Percentiles rank a stretch among this genome's conserved stretches.
Conservation (phyloP, 53 echinoderm and acorn worm species). For the Henricia sp. region DNA sequence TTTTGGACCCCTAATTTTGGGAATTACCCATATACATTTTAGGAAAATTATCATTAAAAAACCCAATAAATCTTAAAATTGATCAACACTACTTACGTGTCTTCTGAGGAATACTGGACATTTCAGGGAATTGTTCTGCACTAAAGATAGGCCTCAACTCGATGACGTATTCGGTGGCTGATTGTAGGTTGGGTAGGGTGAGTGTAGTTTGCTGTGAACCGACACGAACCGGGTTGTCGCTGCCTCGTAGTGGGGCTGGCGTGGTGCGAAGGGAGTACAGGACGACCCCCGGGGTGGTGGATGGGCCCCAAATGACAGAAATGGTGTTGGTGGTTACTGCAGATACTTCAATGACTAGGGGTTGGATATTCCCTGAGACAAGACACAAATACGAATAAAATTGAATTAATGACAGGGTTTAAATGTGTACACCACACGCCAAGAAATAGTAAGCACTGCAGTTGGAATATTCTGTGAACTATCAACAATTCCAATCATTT, state of each 20-base stretch:
- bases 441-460: too few relatives aligned
- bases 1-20: too few relatives aligned
- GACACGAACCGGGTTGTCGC: not conserved
- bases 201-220: not conserved
- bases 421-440: too few relatives aligned
- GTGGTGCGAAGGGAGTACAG: conserved; percentile 36
- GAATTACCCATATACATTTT: too few relatives aligned
- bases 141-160: not conserved
- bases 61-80: too few relatives aligned
- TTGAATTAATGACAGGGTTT: too few relatives aligned
- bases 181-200: conserved; percentile 14
- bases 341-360: conserved; percentile 22
- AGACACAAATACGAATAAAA: too few relatives aligned
- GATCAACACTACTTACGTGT: conserved; percentile 69
- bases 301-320: conserved; percentile 55
- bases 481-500: too few relatives aligned
- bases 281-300: not conserved
- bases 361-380: conserved; percentile 48
- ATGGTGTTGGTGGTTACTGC: conserved; percentile 37
- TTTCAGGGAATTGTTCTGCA: not conserved
- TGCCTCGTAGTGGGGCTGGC: not conserved
- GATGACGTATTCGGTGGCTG: conserved; percentile 63
- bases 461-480: too few relatives aligned
- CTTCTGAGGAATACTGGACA: conserved; percentile 32
- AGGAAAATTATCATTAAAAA: too few relatives aligned